phyloP scores from a whole-genome alignment of 2,888 invertebrate genomes.

The Pristionchus japonicus region DNA sequence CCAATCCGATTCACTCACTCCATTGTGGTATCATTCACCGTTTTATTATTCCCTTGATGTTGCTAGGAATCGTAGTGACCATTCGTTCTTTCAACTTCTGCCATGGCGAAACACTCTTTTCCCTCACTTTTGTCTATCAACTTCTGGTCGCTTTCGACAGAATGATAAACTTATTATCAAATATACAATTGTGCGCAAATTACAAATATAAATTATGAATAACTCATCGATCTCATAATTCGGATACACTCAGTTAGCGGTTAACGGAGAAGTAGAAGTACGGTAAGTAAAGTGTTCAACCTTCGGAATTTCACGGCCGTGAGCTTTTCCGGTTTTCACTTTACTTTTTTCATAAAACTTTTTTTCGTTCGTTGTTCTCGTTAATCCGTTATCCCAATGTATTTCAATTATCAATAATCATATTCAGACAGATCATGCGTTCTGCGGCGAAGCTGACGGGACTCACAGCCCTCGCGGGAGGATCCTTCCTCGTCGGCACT shows the following conservation, averaged over 20 bases:
- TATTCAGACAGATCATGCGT: neutral
- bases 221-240: neutral
- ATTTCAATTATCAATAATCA: neutral
- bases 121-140: constrained; percentile 12
- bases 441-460: constrained; percentile 20
- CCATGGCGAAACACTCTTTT: neutral
- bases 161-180: neutral
- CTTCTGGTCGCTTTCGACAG: constrained; percentile 16
- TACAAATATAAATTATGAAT: neutral
- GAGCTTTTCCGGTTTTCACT: neutral
- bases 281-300: neutral
- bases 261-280: neutral
- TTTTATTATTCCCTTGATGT: neutral
- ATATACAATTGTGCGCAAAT: neutral
- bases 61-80: constrained; percentile 33
- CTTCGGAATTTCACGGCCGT: neutral
- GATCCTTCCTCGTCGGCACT: constrained; percentile 55
- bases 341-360: neutral
- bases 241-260: neutral
- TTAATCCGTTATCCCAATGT: neutral
- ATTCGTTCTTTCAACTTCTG: constrained; percentile 32
- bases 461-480: constrained; percentile 50
- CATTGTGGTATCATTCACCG: constrained; percentile 21
- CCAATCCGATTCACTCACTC: constrained; percentile 39
- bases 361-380: neutral